Percentiles rank a stretch among this genome's conserved stretches.
Evolutionary conservation across 2,113 vertebrate genomes (phyloP).

Genomic region (Ginglymostoma cirratum): DNA sequence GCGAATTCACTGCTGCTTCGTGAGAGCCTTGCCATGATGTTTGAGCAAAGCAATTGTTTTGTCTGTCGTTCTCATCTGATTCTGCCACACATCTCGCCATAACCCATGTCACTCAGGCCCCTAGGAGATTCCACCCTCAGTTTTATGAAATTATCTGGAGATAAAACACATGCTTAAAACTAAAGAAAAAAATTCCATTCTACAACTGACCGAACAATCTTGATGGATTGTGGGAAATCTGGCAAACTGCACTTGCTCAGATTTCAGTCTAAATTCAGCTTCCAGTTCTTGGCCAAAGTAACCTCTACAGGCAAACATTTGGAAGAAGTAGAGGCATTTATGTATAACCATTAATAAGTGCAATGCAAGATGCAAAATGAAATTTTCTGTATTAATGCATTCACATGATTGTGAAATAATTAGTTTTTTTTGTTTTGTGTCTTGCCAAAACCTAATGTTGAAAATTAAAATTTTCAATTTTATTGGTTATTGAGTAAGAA

Average conservation of each 20-base stretch:
- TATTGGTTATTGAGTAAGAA: neutral
- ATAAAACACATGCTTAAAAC: too few species aligned
- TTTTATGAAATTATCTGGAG: too few species aligned
- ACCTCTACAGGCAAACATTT: neutral
- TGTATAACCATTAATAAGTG: neutral
- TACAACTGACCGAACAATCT: neutral
- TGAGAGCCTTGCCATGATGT: too few species aligned
- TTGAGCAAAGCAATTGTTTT: too few species aligned
- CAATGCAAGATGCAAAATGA: neutral
- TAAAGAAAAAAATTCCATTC: too few species aligned
- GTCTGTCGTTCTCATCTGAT: too few species aligned
- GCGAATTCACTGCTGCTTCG: too few species aligned
- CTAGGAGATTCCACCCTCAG: too few species aligned
- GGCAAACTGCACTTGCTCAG: neutral
- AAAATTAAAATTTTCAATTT: too few species aligned
- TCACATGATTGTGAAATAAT: neutral
- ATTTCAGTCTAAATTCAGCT: neutral
- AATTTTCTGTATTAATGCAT: neutral
- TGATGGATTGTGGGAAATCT: neutral
- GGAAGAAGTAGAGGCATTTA: neutral
- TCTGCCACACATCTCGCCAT: too few species aligned
- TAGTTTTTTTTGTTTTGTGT: neutral
- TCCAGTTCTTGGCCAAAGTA: neutral
- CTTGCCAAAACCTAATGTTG: neutral
- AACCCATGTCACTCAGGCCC: too few species aligned